Conservation (phyloP, 2,113 vertebrate genomes). For the Mungos mungo region DNA sequence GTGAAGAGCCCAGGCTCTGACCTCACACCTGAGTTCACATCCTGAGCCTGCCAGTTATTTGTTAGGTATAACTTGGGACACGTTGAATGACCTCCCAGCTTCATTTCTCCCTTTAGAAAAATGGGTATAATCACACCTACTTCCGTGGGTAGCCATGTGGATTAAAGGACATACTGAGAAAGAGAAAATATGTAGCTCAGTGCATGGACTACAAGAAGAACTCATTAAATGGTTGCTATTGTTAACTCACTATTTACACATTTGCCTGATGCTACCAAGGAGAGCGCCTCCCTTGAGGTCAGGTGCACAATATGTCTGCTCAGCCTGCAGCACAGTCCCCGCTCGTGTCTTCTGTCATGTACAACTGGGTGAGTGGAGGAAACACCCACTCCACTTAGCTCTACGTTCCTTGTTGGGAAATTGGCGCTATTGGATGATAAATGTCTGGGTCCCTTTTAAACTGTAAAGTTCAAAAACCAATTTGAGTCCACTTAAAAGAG, state of each 20-base stretch:
- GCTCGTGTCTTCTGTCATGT: neutral
- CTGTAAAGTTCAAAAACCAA: neutral
- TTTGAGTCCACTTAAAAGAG: neutral
- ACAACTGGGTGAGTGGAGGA: neutral
- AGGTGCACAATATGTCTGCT: neutral
- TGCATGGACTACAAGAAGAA: neutral
- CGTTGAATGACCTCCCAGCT: neutral
- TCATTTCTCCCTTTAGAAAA: neutral
- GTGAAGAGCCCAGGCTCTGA: neutral
- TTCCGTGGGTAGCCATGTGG: neutral
- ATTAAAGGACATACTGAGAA: neutral
- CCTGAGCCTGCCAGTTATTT: neutral
- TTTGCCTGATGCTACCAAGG: neutral
- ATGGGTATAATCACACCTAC: neutral
- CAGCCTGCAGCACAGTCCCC: no score
- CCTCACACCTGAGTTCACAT: neutral
- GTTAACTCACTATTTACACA: neutral
- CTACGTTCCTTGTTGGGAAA: neutral
- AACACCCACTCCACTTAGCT: neutral
- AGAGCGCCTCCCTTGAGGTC: neutral
- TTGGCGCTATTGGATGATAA: neutral
- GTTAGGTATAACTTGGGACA: neutral
- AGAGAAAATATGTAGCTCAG: neutral
- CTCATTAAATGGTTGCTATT: neutral
- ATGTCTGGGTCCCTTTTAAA: slow-evolving; percentile 4